A percentile compares a stretch with the other conserved stretches of the same genome.
Evolutionary conservation across 1,140 invertebrate genomes (phyloP).

Genomic region (Apis florea): DNA sequence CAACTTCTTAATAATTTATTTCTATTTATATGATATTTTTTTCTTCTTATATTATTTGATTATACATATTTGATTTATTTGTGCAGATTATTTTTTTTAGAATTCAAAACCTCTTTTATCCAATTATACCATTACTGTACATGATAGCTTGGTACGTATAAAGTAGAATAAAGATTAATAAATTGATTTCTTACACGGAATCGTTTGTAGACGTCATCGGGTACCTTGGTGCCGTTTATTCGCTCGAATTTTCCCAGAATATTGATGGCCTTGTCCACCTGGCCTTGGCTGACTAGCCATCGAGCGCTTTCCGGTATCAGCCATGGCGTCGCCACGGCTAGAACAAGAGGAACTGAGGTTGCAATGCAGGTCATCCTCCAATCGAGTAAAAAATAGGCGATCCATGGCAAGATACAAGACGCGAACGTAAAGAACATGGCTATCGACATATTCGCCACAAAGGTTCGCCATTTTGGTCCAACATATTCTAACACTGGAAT

Average conservation of each 20-base stretch:
- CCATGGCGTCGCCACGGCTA: conserved; percentile 86
- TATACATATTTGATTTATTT: too few species aligned
- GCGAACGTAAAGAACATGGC: conserved; percentile 93
- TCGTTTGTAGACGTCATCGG: conserved; percentile 86
- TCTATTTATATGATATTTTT: too few species aligned
- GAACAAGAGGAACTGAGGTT: conserved; percentile 87
- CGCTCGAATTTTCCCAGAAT: conserved; percentile 90
- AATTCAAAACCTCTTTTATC: too few species aligned
- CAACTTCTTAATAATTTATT: neutral
- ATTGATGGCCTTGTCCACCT: conserved; percentile 87
- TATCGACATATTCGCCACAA: conserved; percentile 94
- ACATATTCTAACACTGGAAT: conserved; percentile 91
- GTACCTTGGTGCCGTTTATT: conserved; percentile 88
- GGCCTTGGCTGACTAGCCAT: conserved; percentile 92
- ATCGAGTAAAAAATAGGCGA: conserved; percentile 87
- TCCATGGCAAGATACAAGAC: conserved; percentile 89
- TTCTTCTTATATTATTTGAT: too few species aligned
- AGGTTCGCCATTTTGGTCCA: conserved; percentile 92
- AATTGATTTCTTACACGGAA: conserved; percentile 77
- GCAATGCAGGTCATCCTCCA: conserved; percentile 88
- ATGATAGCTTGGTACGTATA: too few species aligned
- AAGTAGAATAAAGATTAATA: neutral
- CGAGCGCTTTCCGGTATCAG: conserved; percentile 91
- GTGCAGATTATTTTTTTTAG: too few species aligned
- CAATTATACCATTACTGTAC: too few species aligned